These are phyloP conservation scores for Apotomis turbidana DNA, from an alignment of 2,888 invertebrate genomes.

Conservation along the genomic window DNA sequence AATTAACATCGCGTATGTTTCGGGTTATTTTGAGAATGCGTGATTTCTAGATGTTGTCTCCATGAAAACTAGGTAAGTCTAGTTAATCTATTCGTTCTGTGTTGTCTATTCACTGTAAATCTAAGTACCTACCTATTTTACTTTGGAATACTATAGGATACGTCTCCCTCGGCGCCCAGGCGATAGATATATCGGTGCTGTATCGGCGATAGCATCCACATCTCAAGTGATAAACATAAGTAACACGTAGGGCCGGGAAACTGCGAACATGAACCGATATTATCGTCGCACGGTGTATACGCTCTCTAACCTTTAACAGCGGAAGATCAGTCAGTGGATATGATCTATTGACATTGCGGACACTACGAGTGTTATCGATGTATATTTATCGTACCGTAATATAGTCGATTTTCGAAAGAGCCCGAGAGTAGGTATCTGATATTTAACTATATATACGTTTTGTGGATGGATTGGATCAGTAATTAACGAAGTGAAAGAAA, in stretches of 20 bases:
- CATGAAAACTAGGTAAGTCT: background rate
- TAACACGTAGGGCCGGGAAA: constrained; percentile 1
- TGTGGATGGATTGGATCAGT: too few species aligned
- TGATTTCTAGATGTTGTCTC: too few species aligned
- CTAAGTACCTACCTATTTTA: background rate
- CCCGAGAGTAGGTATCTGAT: too few species aligned
- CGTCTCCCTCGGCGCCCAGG: background rate
- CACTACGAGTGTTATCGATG: background rate
- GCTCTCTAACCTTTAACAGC: constrained; percentile 6
- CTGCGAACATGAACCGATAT: constrained; percentile 3
- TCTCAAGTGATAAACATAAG: constrained; percentile 14
- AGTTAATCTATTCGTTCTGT: background rate
- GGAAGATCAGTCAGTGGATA: constrained; percentile 14
- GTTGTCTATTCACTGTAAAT: background rate
- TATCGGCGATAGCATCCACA: background rate
- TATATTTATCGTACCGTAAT: background rate
- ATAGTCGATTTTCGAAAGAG: background rate
- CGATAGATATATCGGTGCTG: background rate
- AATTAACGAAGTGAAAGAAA: too few species aligned
- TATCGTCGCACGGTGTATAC: constrained; percentile 6
- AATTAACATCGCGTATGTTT: too few species aligned
- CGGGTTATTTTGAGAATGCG: too few species aligned
- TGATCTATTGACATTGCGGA: background rate
- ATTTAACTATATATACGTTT: too few species aligned
- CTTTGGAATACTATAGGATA: background rate